Base-by-base conservation (phyloP, 1,140 invertebrate species). In the Pristionchus pacificus region DNA sequence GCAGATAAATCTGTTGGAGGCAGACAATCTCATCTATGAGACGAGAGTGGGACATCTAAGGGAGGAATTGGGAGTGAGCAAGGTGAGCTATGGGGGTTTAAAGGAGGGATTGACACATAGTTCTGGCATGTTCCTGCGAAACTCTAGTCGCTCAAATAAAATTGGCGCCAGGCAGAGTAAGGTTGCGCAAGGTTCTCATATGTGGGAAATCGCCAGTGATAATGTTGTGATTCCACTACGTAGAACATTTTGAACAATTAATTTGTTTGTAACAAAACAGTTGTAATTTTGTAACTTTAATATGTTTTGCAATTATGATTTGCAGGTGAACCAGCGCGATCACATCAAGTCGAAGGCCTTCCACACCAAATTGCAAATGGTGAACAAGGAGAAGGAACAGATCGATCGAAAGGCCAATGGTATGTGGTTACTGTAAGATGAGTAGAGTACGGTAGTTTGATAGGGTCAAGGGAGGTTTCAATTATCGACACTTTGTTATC, bases 21-120 rank as follows among this genome's bases (percentile, higher is more conserved):
- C 78, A 1, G 80, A 82, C 67, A 65, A 82, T 19, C 74, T 80
- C 49, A 81, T 82, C 24, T 82, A 82, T 60, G 81, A 82, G 61
- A 74, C 80, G 25, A 80, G 82, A 65, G 75, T 82, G 6, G 82
- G 80, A 25, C 60, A 84, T 63, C 74, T 82, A 1, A 70, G 80
- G 49, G 80, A 82, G 25, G 79, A 77, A 25, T 66, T 82, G 63
- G 82, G 80, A 6, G 77, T 76, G 30, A 68, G 74, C 57, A 70
- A 77, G 67, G 80, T 82, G 49, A 73, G n/a, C n/a, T n/a, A n/a
- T n/a, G n/a, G n/a, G n/a, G n/a, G n/a, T n/a, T n/a, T n/a, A n/a
- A n/a, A n/a, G n/a, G n/a, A n/a, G n/a, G n/a, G n/a, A n/a, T n/a
- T n/a, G n/a, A n/a, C n/a, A n/a, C n/a, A n/a, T n/a, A n/a, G n/a